These are phyloP conservation scores for Endotricha flammealis DNA, from an alignment of 2,888 invertebrate genomes.

Conservation along the genomic window DNA sequence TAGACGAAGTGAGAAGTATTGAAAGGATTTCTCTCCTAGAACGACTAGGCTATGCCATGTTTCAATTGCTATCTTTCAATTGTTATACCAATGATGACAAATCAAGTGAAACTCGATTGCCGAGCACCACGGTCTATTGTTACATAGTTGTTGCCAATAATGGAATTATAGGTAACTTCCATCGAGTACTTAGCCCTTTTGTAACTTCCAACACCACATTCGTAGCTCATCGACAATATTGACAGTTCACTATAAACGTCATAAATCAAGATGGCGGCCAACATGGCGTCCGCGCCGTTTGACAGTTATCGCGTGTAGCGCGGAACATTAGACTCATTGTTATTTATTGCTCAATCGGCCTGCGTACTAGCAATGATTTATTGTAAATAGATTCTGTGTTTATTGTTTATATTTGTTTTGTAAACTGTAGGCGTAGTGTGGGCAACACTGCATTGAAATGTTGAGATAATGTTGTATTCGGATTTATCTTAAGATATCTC, in stretches of 20 bases:
- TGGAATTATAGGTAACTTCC: too few relatives aligned
- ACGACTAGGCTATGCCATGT: too few relatives aligned
- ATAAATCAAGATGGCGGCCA: slow-evolving; percentile 72
- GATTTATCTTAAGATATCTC: too few relatives aligned
- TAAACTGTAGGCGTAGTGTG: slow-evolving; percentile 24
- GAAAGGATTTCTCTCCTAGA: too few relatives aligned
- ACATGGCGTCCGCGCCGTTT: slow-evolving; percentile 61
- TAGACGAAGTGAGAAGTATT: too few relatives aligned
- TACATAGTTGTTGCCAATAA: too few relatives aligned
- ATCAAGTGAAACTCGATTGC: too few relatives aligned
- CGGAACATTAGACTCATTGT: slow-evolving; percentile 75
- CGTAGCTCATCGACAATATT: slow-evolving; percentile 44
- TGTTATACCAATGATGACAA: too few relatives aligned
- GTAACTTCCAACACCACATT: slow-evolving; percentile 17
- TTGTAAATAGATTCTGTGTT: slow-evolving; percentile 62
- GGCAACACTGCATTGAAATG: slow-evolving; percentile 7
- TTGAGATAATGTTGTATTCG: background rate
- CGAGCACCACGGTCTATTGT: too few relatives aligned
- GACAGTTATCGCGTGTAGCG: slow-evolving; percentile 73
- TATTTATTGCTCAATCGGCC: slow-evolving; percentile 75
- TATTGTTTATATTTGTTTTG: slow-evolving; percentile 56
- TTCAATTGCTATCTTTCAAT: too few relatives aligned
- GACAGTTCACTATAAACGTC: slow-evolving; percentile 59
- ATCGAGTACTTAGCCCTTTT: background rate
- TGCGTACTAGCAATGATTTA: slow-evolving; percentile 61